phyloP scores from a whole-genome alignment of 2,797 vertebrate species.

The Atherinosoma microstoma region DNA sequence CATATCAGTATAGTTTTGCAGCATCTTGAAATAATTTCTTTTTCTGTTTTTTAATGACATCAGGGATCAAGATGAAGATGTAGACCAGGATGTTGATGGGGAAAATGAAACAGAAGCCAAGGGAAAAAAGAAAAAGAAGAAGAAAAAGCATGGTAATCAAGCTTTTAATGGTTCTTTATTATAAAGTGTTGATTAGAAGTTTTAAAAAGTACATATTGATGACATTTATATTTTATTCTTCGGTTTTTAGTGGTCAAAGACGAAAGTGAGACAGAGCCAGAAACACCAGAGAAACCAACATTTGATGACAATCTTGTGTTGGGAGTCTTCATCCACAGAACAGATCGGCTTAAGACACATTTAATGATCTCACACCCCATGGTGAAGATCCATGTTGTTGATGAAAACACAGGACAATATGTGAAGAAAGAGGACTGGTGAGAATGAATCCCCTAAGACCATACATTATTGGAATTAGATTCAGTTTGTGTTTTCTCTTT shows the following conservation, averaged over 20 bases:
- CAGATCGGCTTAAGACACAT: slow-evolving; percentile 91
- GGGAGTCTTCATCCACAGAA: slow-evolving; percentile 91
- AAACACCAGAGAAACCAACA: slow-evolving; percentile 60
- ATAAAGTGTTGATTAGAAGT: neutral
- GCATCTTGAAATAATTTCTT: slow-evolving; percentile 10
- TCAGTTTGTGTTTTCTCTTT: neutral
- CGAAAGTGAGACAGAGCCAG: slow-evolving; percentile 65
- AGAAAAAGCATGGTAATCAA: slow-evolving; percentile 79
- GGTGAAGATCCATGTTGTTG: slow-evolving; percentile 94
- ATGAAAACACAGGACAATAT: slow-evolving; percentile 90
- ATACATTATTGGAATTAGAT: neutral
- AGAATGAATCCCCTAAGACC: slow-evolving; percentile 28
- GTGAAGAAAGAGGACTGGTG: slow-evolving; percentile 94
- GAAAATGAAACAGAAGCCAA: slow-evolving; percentile 79
- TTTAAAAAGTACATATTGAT: neutral
- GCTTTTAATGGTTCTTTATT: neutral
- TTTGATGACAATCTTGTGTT: slow-evolving; percentile 90
- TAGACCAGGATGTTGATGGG: slow-evolving; percentile 61
- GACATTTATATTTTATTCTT: neutral
- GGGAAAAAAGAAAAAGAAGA: slow-evolving; percentile 88
- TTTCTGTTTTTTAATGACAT: slow-evolving; percentile 9
- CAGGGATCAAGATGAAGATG: slow-evolving; percentile 62
- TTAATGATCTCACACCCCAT: slow-evolving; percentile 91
- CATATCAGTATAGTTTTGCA: slow-evolving; percentile 51
- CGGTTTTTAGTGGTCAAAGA: slow-evolving; percentile 65